Evolutionary conservation across 2,888 invertebrate species (phyloP).

Genomic region (Philaethria dido): DNA sequence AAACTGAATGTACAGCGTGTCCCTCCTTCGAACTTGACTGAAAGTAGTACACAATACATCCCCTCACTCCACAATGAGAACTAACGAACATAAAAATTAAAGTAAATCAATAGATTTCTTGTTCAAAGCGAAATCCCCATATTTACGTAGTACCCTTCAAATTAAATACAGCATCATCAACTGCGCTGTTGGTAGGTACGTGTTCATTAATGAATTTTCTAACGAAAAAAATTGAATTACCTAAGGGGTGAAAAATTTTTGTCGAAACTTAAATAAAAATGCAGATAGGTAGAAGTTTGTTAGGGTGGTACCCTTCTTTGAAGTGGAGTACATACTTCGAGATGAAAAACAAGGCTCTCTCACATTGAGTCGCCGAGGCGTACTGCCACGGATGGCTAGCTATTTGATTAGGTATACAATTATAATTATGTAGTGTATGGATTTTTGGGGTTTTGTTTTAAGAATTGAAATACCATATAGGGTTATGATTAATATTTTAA

Average conservation of each 20-base stretch:
- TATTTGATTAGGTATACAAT: slow-evolving; percentile 39
- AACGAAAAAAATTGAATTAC: slow-evolving; percentile 67
- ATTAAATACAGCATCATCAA: slow-evolving; percentile 59
- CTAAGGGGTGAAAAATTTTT: slow-evolving; percentile 73
- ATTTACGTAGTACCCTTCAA: slow-evolving; percentile 44
- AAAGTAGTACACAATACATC: background rate
- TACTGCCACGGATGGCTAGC: slow-evolving; percentile 50
- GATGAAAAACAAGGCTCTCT: slow-evolving; percentile 63
- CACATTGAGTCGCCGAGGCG: slow-evolving; percentile 61
- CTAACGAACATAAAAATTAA: slow-evolving; percentile 27
- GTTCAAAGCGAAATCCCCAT: slow-evolving; percentile 30
- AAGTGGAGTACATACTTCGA: slow-evolving; percentile 61
- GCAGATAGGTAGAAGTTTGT: slow-evolving; percentile 66
- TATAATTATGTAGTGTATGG: slow-evolving; percentile 1
- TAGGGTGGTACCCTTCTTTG: slow-evolving; percentile 70
- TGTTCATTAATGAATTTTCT: slow-evolving; percentile 65
- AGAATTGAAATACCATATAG: no score
- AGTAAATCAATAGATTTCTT: slow-evolving; percentile 33
- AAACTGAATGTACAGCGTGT: background rate
- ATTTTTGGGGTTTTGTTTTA: background rate
- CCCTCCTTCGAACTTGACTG: background rate
- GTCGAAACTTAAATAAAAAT: slow-evolving; percentile 81
- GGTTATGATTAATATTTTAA: no score
- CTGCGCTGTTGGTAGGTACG: slow-evolving; percentile 47
- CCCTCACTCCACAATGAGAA: slow-evolving; percentile 13